phyloP scores from a whole-genome alignment of 2,888 invertebrate species.

The Ethmia dodecea region DNA sequence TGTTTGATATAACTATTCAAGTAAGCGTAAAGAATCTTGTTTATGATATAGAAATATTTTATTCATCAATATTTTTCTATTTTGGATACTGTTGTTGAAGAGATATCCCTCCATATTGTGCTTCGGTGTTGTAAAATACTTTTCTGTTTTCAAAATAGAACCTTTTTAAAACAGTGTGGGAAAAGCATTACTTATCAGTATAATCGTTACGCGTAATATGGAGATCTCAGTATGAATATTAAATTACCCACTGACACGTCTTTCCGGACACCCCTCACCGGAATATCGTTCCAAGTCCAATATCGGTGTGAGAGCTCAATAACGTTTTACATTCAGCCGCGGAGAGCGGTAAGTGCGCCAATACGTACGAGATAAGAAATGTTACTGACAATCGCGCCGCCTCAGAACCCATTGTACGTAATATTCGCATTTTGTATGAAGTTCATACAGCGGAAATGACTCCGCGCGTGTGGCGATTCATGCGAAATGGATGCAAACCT shows the following conservation, averaged over 20 bases:
- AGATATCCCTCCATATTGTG: no score
- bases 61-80: no score
- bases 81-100: no score
- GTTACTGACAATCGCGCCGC: constrained; percentile 45
- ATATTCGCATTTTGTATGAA: constrained; percentile 36
- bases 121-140: no score
- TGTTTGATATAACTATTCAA: no score
- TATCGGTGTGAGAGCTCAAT: constrained; percentile 52
- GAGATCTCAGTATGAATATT: constrained; percentile 31
- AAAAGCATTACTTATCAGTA: no score
- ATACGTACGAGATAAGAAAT: constrained; percentile 57
- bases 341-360: constrained; percentile 47
- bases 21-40: no score
- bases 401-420: constrained; percentile 39
- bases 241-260: constrained; percentile 31
- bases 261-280: constrained; percentile 28
- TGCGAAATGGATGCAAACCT: no score
- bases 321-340: constrained; percentile 50
- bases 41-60: no score
- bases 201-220: no score
- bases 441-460: constrained; percentile 34
- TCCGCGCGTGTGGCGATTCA: constrained; percentile 1
- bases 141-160: no score
- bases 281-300: constrained; percentile 50
- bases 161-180: no score